Base-by-base conservation (phyloP, 2,888 invertebrate species). In the Hirtodrosophila confusa region DNA sequence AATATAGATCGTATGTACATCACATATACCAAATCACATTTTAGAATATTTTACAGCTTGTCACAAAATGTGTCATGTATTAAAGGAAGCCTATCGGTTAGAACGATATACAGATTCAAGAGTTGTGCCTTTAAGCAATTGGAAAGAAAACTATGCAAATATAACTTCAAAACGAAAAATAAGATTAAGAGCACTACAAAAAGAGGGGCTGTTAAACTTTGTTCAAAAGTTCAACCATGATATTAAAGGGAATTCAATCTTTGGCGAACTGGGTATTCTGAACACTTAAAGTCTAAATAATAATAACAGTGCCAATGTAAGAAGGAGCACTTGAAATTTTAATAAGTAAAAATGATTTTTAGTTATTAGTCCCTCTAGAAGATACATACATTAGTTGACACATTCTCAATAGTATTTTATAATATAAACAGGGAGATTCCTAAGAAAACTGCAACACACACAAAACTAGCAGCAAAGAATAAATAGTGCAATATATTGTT, bases 371-470 rank as follows among this genome's bases (percentile, higher is more conserved):
- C 17, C 17, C 11, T 35, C 12, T 45, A 45, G 33, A 45, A 36
- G 17, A 17, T 17, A 17, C 44, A 29, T 27, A 8, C 7, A 33
- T 51, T 63, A 58, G 40, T 63, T 47, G 43, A 47, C 33, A 76
- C 48, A 60, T 71, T 76, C 77, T 76, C 72, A 72, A 71, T 71
- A n/a, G n/a, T n/a, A 73, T 65, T 73, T 73, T 73, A 49, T 76
- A 76, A 65, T 57, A 53, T 7, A 45, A 50, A 24, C n/a, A 37
- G 33, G 37, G 44, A 48, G 50, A 56, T 44, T 39, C 40, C 37
- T 53, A 40, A 17, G 12, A 36, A 35, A 3, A 57, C 27, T 17
- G 29, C 37, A 62, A 36, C 71, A 56, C 45, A 70, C 31, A 62
- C 36, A 45, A 43, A 31, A 35, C 44, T 35, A 56, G 43, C 56